Evolutionary conservation across 1,140 invertebrate genomes (phyloP).

Genomic region (Tetramorium alpestre): DNA sequence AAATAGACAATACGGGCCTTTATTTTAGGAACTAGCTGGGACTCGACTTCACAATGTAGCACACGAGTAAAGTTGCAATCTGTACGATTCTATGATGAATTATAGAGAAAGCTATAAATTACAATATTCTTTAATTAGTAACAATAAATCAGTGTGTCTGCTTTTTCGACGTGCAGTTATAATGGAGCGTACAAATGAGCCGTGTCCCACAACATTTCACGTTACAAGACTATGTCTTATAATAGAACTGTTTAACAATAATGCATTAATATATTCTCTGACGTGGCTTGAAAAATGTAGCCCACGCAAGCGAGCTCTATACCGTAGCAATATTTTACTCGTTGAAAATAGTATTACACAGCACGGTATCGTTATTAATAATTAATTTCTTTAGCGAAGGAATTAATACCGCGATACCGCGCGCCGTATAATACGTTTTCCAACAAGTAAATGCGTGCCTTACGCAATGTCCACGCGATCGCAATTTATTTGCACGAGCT

Average conservation of each 20-base stretch:
- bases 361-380: slow-evolving; percentile 4
- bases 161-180: neutral
- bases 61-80: neutral
- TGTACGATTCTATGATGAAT: neutral
- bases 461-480: neutral
- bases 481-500: neutral
- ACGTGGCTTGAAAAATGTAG: slow-evolving; percentile 4
- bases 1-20: slow-evolving; percentile 54
- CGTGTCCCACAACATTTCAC: neutral
- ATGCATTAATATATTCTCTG: slow-evolving; percentile 34
- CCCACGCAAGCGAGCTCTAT: neutral
- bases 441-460: neutral
- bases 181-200: neutral
- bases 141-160: neutral
- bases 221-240: neutral
- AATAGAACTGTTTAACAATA: slow-evolving; percentile 18
- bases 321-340: neutral
- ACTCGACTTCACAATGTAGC: slow-evolving; percentile 19
- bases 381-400: neutral
- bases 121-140: slow-evolving; percentile 1
- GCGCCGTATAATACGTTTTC: neutral
- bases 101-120: neutral
- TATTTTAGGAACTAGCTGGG: slow-evolving; percentile 42
- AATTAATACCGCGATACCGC: neutral
- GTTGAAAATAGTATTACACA: neutral